These are phyloP conservation scores for Lethrus apterus DNA, from an alignment of 1,140 invertebrate genomes.

Conservation along the genomic window DNA sequence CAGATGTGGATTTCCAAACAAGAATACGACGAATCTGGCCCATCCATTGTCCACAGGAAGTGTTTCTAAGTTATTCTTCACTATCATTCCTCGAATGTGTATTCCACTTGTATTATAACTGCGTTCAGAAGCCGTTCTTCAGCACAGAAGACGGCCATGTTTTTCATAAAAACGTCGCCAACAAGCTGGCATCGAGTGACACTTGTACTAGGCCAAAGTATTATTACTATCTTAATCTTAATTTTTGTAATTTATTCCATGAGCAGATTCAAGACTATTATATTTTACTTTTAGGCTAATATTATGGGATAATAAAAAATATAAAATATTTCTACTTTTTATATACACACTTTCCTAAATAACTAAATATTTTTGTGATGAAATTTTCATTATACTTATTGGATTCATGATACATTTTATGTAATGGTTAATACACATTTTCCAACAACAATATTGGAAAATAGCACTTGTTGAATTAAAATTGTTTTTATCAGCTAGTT, in stretches of 20 bases:
- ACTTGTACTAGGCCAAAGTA: slow-evolving; percentile 39
- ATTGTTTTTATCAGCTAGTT: too few relatives aligned
- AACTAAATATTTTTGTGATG: too few relatives aligned
- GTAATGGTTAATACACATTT: too few relatives aligned
- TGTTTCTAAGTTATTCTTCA: slow-evolving; percentile 75
- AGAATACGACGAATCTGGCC: slow-evolving; percentile 88
- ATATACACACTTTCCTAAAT: too few relatives aligned
- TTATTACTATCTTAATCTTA: slow-evolving; percentile 24
- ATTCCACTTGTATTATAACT: slow-evolving; percentile 21
- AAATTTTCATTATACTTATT: too few relatives aligned
- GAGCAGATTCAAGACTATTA: slow-evolving; percentile 34
- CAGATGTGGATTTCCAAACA: slow-evolving; percentile 53
- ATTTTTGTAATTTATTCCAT: slow-evolving; percentile 37
- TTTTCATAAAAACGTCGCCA: slow-evolving; percentile 7
- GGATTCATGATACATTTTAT: too few relatives aligned
- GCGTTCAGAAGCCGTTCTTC: slow-evolving; percentile 15
- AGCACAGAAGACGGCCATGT: slow-evolving; percentile 29
- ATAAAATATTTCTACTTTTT: too few relatives aligned
- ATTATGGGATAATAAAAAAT: slow-evolving; percentile 32
- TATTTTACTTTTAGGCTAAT: slow-evolving; percentile 33
- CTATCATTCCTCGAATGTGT: slow-evolving; percentile 1
- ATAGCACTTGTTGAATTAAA: too few relatives aligned
- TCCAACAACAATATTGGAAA: too few relatives aligned
- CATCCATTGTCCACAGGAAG: slow-evolving; percentile 86
- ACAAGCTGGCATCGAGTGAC: slow-evolving; percentile 24